Evolutionary conservation across 2,888 invertebrate species (phyloP).

Genomic region (Arge pagana): DNA sequence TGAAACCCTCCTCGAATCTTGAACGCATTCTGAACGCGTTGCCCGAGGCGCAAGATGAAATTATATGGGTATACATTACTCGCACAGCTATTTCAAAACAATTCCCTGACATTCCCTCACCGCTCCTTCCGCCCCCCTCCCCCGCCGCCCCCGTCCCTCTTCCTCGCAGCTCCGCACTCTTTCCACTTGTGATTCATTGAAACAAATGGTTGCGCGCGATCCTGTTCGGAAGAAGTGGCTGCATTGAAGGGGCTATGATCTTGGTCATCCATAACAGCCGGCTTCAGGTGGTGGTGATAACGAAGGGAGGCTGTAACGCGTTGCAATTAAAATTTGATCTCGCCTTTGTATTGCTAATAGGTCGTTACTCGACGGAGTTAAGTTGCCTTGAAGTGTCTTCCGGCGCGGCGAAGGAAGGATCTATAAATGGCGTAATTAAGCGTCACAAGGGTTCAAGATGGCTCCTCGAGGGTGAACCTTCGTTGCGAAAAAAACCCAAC

Average conservation of each 20-base stretch:
- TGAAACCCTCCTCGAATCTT: neutral
- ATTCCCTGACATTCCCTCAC: too few relatives aligned
- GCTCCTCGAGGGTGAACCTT: conserved; percentile 43
- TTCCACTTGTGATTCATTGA: too few relatives aligned
- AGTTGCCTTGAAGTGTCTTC: conserved; percentile 38
- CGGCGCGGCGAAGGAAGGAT: conserved; percentile 34
- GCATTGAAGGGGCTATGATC: too few relatives aligned
- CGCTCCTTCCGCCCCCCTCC: too few relatives aligned
- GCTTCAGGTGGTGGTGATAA: conserved; percentile 21
- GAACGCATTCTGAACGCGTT: conserved; percentile 2
- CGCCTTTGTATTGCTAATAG: conserved; percentile 49
- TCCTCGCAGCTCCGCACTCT: too few relatives aligned
- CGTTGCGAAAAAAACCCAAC: conserved; percentile 42
- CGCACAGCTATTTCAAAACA: conserved; percentile 18
- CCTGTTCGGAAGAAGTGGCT: too few relatives aligned
- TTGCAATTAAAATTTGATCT: conserved; percentile 47
- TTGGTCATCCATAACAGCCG: conserved; percentile 25
- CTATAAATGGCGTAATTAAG: conserved; percentile 48
- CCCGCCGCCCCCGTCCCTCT: too few relatives aligned
- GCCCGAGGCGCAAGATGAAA: conserved; percentile 19
- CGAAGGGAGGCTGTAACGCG: conserved; percentile 28
- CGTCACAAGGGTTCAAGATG: conserved; percentile 33
- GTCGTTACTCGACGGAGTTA: conserved; percentile 38
- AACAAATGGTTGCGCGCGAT: too few relatives aligned
- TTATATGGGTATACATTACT: conserved; percentile 18